A percentile compares a stretch with the other conserved stretches of the same genome.
Evolutionary conservation across 2,797 vertebrate genomes (phyloP).

Genomic region (Peromyscus nudipes): DNA sequence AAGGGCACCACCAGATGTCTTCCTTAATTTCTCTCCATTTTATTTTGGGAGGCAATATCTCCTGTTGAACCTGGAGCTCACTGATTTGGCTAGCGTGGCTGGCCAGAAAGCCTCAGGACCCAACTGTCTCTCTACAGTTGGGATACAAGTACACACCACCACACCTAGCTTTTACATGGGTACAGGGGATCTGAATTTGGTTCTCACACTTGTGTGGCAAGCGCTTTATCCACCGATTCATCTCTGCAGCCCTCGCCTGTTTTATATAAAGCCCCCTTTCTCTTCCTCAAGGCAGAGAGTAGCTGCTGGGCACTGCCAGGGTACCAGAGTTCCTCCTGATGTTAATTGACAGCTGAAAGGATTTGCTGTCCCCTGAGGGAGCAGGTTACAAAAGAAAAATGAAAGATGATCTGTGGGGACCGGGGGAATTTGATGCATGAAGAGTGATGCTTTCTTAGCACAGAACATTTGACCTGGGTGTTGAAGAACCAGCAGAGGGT

Average conservation of each 20-base stretch:
- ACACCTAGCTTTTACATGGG: not conserved
- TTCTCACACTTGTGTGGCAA: not conserved
- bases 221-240: not conserved
- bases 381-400: conserved; percentile 24
- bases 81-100: not conserved
- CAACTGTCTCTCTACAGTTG: not conserved
- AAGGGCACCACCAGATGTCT: not conserved
- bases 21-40: not conserved
- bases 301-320: not conserved
- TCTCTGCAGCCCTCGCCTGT: not conserved
- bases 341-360: conserved; percentile 37
- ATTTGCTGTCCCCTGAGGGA: not conserved
- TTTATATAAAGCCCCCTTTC: not conserved
- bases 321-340: conserved; percentile 1
- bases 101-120: not conserved
- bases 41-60: not conserved
- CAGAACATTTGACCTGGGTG: conserved; percentile 41
- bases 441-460: conserved; percentile 49
- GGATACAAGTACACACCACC: not conserved
- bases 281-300: not conserved
- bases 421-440: not conserved
- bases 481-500: not conserved
- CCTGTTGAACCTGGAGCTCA: not conserved
- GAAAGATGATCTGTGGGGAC: not conserved
- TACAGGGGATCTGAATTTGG: not conserved